Evolutionary conservation across 1,140 invertebrate species (phyloP).

Genomic region (Conopomorpha cramerella): DNA sequence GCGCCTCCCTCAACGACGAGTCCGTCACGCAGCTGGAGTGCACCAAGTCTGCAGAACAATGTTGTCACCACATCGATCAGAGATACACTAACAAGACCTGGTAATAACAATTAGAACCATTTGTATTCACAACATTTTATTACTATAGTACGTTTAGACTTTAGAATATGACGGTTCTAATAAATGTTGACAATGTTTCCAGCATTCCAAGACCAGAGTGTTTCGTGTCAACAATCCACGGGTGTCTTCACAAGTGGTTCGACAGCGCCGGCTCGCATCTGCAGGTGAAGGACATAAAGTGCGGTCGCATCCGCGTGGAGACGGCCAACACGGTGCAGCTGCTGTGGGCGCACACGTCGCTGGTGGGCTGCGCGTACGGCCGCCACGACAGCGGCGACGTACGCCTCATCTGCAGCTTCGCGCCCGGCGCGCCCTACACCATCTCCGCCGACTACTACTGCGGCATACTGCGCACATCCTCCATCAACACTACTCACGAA

Average conservation of each 20-base stretch:
- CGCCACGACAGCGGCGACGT: conserved; percentile 20
- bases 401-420: conserved; percentile 40
- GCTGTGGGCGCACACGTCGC: conserved; percentile 33
- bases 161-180: too few species aligned
- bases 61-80: too few species aligned
- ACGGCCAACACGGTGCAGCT: conserved; percentile 34
- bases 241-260: conserved; percentile 42
- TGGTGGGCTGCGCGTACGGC: conserved; percentile 42
- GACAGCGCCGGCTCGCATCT: conserved; percentile 23
- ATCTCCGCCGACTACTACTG: conserved; percentile 30
- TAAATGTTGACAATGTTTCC: conserved; percentile 6
- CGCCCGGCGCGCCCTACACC: conserved; percentile 35
- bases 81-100: too few species aligned
- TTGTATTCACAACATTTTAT: conserved; percentile 2
- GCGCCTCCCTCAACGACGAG: conserved; percentile 25
- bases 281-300: conserved; percentile 21
- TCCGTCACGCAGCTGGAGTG: conserved; percentile 38
- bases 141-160: neutral
- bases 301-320: conserved; percentile 21
- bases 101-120: conserved; percentile 22
- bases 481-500: conserved; percentile 7
- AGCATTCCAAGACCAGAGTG: conserved; percentile 35
- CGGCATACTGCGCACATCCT: conserved; percentile 24
- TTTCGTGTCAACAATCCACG: conserved; percentile 26
- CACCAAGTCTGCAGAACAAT: conserved; percentile 28